Percentiles rank a stretch among this genome's conserved stretches.
phyloP scores from a whole-genome alignment of 2,113 vertebrate species.

The Tringa solitaria region DNA sequence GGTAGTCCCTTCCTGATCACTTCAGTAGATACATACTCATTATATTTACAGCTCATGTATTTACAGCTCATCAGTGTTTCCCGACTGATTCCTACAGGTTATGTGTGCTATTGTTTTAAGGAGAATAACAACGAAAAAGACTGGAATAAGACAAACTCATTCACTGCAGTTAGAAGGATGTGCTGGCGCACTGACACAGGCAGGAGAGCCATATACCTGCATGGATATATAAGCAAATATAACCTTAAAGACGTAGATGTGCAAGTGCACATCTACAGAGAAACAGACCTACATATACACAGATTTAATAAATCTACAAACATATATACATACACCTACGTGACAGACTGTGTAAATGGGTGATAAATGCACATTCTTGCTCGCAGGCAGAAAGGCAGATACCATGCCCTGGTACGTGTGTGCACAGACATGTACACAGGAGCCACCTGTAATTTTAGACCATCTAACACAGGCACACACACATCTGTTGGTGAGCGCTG shows the following conservation, averaged over 20 bases:
- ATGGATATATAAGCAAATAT: not conserved
- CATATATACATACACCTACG: rapidly evolving
- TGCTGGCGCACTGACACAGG: rapidly evolving
- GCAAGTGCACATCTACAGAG: not conserved
- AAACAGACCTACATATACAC: not conserved
- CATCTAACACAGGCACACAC: not conserved
- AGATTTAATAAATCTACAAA: not conserved
- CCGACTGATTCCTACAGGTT: not conserved
- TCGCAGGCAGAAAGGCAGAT: not conserved
- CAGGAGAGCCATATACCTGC: not conserved
- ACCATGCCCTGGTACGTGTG: not conserved
- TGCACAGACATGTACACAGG: not conserved
- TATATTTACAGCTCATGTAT: not conserved
- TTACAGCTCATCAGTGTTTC: no score
- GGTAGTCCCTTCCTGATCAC: not conserved
- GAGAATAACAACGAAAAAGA: not conserved
- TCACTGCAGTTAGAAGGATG: not conserved
- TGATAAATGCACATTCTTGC: not conserved
- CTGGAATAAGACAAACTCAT: not conserved
- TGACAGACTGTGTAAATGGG: not conserved
- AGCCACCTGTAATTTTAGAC: not conserved
- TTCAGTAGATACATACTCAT: not conserved
- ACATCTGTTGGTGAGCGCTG: not conserved
- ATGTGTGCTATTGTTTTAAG: not conserved
- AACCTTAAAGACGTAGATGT: not conserved